phyloP scores from a whole-genome alignment of 2,797 vertebrate species.

The Eulemur albifrons region DNA sequence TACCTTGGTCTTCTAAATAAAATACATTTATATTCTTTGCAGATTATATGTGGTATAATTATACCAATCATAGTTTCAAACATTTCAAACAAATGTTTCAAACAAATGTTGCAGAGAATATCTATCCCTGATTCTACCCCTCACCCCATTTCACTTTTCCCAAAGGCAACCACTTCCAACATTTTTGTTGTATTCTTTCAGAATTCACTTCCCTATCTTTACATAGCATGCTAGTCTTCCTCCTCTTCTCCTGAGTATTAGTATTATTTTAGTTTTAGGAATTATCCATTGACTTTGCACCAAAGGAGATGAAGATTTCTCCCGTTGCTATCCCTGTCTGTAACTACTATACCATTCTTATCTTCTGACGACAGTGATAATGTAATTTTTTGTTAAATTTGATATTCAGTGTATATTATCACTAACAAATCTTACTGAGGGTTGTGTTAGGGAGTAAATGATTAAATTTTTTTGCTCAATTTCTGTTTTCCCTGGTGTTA shows the following conservation, averaged over 20 bases:
- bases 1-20: background rate
- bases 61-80: background rate
- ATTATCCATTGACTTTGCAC: background rate
- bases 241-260: background rate
- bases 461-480: background rate
- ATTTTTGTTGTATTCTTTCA: background rate
- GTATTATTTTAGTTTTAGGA: background rate
- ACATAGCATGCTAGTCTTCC: background rate
- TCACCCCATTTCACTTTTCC: background rate
- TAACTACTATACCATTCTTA: background rate
- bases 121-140: background rate
- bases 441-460: background rate
- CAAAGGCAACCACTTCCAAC: background rate
- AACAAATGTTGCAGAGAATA: background rate
- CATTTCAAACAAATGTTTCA: background rate
- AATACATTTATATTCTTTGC: background rate
- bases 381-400: background rate
- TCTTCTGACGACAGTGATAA: background rate
- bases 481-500: background rate
- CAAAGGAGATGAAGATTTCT: background rate
- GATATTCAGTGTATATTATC: background rate
- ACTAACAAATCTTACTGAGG: background rate
- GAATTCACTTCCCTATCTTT: background rate
- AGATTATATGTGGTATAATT: background rate
- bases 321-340: background rate